Evolutionary conservation across 35 echinoderm and acorn worm genomes (phyloP), one percentile per base, ranked within the genome.

Genomic region (Eucidaris tribuloides): DNA sequence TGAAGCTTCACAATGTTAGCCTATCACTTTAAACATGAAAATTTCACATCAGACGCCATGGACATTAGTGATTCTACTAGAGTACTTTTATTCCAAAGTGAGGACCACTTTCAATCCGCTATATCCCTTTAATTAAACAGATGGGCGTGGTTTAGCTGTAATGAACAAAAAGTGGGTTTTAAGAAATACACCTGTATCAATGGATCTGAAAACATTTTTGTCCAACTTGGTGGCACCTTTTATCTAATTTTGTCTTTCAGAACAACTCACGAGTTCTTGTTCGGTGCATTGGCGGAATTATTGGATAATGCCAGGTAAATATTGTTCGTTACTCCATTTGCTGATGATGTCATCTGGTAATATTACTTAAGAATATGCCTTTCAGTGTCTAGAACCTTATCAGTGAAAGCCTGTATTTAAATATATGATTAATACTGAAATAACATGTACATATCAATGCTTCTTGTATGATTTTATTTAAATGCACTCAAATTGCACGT

Each of bases 241-340:
- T 44, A 24, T 42, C n/a, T 46, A 80, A 58, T 59, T 34, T 54
- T 80, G 18, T 35, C 63, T 82, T 89, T 19, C 82, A 97, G 90
- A 70, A 99, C 96, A 46, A 93, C 96, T 9, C 96, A 99, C 62
- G 96, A 99, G 32, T 93, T 99, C 46, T 72, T 99, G 18, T 99
- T 99, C 60, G 95, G 95, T 56, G 95, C 95, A 20, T 78, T 98
- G 38, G 95, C 95, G 32, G 95, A 98, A 82, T 71, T 98, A 36
- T 56, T 98, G 32, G 95, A 98, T 46, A 98, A 98, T 83, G 83
- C 95, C 74, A 98, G 95, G 95, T 98, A 66, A 93, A 32, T 77
- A 52, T 89, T 58, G 65, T 65, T 30, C 35, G 20, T 72, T 42
- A 27, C 7, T 29, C 62, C 7, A 71, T n/a, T n/a, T n/a, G n/a